Percentiles rank a stretch among this genome's conserved stretches.
These are phyloP conservation scores for Myotis findleyi DNA, from an alignment of 2,797 vertebrate genomes.

Conservation along the genomic window DNA sequence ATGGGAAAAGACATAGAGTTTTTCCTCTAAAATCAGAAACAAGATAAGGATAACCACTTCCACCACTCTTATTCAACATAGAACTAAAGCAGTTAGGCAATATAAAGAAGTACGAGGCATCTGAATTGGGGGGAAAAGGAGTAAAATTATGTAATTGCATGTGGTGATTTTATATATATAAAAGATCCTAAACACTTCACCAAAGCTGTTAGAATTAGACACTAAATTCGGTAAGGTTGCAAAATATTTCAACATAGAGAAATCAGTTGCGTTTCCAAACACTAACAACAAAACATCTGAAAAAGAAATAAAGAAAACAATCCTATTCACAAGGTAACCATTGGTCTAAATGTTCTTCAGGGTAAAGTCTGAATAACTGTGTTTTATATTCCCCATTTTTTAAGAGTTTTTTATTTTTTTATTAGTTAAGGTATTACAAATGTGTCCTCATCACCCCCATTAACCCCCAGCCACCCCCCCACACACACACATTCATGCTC, in stretches of 20 bases:
- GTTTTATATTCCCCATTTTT: not conserved
- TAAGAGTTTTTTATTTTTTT: too few species aligned
- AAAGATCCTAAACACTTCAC: not conserved
- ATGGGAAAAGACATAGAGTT: not conserved
- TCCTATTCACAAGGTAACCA: not conserved
- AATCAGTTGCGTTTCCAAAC: not conserved
- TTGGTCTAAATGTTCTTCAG: not conserved
- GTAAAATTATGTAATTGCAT: not conserved
- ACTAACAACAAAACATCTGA: not conserved
- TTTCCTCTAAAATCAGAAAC: not conserved
- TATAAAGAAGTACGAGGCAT: not conserved
- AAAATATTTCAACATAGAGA: not conserved
- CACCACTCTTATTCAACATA: not conserved
- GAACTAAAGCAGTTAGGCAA: not conserved
- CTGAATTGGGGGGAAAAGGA: not conserved
- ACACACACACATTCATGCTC: too few species aligned
- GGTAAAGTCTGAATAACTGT: not conserved
- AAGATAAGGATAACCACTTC: not conserved
- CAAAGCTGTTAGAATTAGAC: not conserved
- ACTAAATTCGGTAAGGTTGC: not conserved
- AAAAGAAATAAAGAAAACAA: not conserved
- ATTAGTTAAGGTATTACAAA: too few species aligned
- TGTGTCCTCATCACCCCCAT: too few species aligned
- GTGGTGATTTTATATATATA: not conserved
- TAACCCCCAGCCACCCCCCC: too few species aligned